Percentiles rank a stretch among this genome's conserved stretches.
Evolutionary conservation across 2,797 vertebrate genomes (phyloP).

Genomic region (Paramormyrops hopkinsi): DNA sequence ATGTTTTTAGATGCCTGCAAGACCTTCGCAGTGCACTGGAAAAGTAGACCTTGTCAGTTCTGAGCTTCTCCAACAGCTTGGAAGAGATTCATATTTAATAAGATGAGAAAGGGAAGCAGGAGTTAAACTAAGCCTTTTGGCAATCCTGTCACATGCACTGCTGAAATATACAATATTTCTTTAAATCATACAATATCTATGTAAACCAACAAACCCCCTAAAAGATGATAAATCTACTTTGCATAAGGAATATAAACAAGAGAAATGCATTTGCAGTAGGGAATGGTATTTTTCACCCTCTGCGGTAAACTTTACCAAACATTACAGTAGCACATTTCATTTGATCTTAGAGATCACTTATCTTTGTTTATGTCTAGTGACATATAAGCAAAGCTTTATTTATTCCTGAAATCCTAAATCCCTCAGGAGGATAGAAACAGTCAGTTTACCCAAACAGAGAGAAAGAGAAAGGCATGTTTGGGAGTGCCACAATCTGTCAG

Average conservation of each 20-base stretch:
- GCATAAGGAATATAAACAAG: background rate
- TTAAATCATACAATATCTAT: background rate
- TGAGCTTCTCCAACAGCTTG: background rate
- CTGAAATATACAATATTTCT: background rate
- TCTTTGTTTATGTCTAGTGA: background rate
- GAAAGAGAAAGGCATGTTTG: background rate
- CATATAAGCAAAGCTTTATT: background rate
- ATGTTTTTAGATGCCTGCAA: background rate
- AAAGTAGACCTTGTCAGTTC: background rate
- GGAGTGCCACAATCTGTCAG: background rate
- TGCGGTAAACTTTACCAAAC: background rate
- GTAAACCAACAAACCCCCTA: background rate
- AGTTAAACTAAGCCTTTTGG: background rate
- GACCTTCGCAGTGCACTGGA: background rate
- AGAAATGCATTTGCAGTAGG: background rate
- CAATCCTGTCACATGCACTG: background rate
- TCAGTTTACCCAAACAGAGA: background rate
- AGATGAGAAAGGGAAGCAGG: background rate
- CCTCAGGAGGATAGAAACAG: background rate
- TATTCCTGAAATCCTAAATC: background rate
- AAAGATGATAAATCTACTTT: conserved; percentile 1
- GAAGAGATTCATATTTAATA: conserved; percentile 7
- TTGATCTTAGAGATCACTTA: background rate
- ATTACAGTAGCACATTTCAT: background rate
- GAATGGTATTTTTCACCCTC: background rate